phyloP scores from a whole-genome alignment of 1,140 invertebrate genomes.

The Saxidomus purpurata region DNA sequence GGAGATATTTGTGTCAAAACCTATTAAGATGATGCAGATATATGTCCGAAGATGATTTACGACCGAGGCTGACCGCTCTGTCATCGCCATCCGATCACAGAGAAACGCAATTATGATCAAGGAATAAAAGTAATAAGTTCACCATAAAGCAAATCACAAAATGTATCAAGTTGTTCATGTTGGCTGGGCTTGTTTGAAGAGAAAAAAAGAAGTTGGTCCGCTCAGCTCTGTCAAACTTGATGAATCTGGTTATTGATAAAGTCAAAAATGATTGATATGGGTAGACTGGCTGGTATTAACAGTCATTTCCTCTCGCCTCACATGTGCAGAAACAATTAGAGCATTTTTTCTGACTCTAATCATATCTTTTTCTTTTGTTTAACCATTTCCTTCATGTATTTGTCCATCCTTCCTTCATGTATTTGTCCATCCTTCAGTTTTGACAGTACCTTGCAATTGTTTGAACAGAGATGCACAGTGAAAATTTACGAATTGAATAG shows the following conservation, averaged over 20 bases:
- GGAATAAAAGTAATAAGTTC: background rate
- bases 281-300: constrained; percentile 13
- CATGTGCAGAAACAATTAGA: constrained; percentile 42
- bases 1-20: constrained; percentile 51
- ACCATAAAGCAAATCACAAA: constrained; percentile 28
- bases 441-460: no score
- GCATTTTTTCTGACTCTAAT: background rate
- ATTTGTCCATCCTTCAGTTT: background rate
- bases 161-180: constrained; percentile 8
- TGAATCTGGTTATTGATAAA: constrained; percentile 40
- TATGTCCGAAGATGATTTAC: constrained; percentile 38
- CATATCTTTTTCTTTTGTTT: background rate
- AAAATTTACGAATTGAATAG: no score
- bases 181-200: constrained; percentile 31
- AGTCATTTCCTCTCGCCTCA: background rate
- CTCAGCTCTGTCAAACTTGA: constrained; percentile 30
- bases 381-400: no score
- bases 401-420: no score
- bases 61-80: constrained; percentile 29
- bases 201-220: constrained; percentile 29
- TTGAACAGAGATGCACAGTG: background rate
- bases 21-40: constrained; percentile 55
- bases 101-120: constrained; percentile 16
- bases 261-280: constrained; percentile 46
- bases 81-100: constrained; percentile 8